These are phyloP conservation scores for Platyrinchus mystaceus DNA, from an alignment of 2,797 vertebrate species.

Conservation along the genomic window DNA sequence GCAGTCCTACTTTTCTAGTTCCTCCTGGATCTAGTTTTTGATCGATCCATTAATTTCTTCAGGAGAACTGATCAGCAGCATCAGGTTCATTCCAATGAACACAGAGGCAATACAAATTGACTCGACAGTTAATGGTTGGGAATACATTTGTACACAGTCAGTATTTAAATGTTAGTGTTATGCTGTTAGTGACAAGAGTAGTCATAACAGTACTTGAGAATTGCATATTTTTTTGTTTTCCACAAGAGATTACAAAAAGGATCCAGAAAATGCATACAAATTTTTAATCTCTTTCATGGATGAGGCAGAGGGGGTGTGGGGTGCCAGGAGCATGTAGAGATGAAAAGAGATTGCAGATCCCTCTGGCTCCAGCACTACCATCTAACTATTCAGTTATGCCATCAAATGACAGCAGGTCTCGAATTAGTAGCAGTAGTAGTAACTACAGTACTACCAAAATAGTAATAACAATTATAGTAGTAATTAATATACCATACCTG, in stretches of 20 bases:
- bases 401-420: not conserved
- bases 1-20: not conserved
- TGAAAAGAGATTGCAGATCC: not conserved
- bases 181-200: not conserved
- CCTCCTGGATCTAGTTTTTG: not conserved
- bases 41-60: not conserved
- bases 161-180: not conserved
- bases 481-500: not conserved
- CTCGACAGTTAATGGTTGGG: not conserved
- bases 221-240: not conserved
- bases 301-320: not conserved
- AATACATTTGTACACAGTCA: not conserved
- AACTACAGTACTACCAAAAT: not conserved
- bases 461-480: not conserved
- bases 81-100: not conserved
- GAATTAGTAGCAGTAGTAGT: not conserved
- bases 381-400: not conserved
- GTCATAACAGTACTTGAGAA: not conserved
- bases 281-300: not conserved
- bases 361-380: not conserved
- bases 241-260: not conserved
- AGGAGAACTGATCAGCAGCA: not conserved
- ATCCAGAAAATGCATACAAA: not conserved
- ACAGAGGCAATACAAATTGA: not conserved
- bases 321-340: rapidly evolving